These are phyloP conservation scores for Solenopsis invicta DNA, from an alignment of 1,140 invertebrate species.

Conservation along the genomic window DNA sequence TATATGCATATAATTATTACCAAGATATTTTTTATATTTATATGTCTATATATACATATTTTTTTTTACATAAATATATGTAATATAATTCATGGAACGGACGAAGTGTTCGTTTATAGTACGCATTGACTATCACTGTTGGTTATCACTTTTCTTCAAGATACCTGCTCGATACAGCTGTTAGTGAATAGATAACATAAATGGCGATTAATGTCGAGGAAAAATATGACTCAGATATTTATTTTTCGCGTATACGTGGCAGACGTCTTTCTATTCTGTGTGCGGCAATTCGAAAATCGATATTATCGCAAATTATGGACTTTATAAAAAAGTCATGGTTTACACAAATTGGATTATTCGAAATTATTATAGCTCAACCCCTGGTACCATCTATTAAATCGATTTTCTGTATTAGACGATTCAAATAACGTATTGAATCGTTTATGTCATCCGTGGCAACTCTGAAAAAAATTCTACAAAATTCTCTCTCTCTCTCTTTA, in stretches of 20 bases:
- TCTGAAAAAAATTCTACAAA: neutral
- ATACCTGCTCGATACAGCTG: neutral
- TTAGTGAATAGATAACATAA: slow-evolving; percentile 10
- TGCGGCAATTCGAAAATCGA: neutral
- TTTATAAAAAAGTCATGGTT: neutral
- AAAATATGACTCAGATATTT: slow-evolving; percentile 33
- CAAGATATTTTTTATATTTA: neutral
- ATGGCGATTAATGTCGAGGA: neutral
- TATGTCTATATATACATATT: neutral
- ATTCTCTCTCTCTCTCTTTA: too few species aligned
- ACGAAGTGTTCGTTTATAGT: neutral
- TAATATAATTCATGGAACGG: neutral
- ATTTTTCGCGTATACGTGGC: neutral
- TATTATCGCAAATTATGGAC: neutral
- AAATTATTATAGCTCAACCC: neutral
- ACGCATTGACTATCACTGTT: neutral
- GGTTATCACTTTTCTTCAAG: slow-evolving; percentile 1
- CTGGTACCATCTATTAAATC: neutral
- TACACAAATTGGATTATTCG: neutral
- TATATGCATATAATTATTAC: too few species aligned
- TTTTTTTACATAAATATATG: neutral
- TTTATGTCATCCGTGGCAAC: neutral
- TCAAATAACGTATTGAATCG: slow-evolving; percentile 31
- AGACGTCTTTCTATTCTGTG: neutral
- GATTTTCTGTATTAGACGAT: slow-evolving; percentile 11